Evolutionary conservation across 2,888 invertebrate genomes (phyloP), one percentile per base, ranked within the genome.

Genomic region (Zonitis immaculata): DNA sequence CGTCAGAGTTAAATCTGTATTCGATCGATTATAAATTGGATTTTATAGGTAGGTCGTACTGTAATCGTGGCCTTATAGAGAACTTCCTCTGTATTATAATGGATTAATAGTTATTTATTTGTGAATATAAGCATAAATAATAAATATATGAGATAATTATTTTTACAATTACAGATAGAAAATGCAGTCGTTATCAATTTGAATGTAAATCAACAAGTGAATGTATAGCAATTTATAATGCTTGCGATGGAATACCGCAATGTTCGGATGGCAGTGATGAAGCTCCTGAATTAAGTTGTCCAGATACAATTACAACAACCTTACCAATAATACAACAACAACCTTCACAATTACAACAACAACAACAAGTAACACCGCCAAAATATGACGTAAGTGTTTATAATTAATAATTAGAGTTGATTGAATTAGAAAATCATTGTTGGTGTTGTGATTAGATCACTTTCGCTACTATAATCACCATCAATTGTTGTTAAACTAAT

Each of bases 171-270:
- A 45, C 67, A 77, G 79, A 74, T 54, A 74, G 79, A 46, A 79
- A 78, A 55, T 95, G 94, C 77, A 89, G 88, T 64, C 83, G 88
- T 57, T 91, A 89, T 77, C 93, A 95, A 77, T 95, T 94, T 75
- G 87, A 88, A 74, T 95, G 95, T 70, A 86, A 87, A 61, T 84
- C 82, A 55, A 88, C 89, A 42, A 87, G 87, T 43, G 94, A 95
- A 75, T 96, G 95, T 74, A 92, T 96, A 67, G 95, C 94, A 6
- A 84, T 95, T 65, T 96, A 96, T 78, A 95, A 96, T 76, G 93
- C 91, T 7, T 96, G 95, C 70, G 93, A 95, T 76, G 94, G 94
- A 47, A 91, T 96, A 65, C 87, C 92, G 22, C 94, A 95, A 77
- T 94, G 91, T 76, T 82, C 88, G 1, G 95, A 95, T 78, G 91